A percentile compares a stretch with the other conserved stretches of the same genome.
These are phyloP conservation scores for Clamator glandarius DNA, from an alignment of 2,797 vertebrate genomes.

Conservation along the genomic window DNA sequence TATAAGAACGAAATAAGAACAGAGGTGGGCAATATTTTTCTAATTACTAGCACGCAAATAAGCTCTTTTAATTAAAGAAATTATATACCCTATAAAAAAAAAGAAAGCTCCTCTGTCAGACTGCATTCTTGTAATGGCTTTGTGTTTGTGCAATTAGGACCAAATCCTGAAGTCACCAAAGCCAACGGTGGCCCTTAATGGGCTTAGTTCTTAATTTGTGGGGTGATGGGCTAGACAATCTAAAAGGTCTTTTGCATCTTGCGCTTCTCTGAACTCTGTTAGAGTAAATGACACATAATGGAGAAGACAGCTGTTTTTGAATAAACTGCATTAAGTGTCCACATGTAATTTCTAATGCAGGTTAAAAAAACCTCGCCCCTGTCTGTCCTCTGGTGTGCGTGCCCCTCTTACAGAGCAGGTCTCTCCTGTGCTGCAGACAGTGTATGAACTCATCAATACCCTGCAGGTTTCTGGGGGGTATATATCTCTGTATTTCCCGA, in stretches of 20 bases:
- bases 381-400: neutral
- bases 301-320: conserved; percentile 47
- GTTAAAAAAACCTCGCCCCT: neutral
- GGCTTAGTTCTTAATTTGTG: conserved; percentile 65
- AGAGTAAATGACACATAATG: conserved; percentile 19
- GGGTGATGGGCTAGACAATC: conserved; percentile 52
- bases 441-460: neutral
- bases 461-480: conserved; percentile 12
- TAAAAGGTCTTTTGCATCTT: conserved; percentile 28
- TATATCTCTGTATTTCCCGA: neutral
- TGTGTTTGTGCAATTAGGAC: conserved; percentile 48
- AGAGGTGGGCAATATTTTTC: conserved; percentile 22
- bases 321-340: conserved; percentile 48
- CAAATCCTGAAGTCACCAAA: conserved; percentile 33
- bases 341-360: conserved; percentile 11
- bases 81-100: neutral
- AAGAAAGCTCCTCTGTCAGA: conserved; percentile 7
- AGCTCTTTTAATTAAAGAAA: conserved; percentile 54
- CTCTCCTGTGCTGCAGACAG: neutral
- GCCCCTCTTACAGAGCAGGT: conserved; percentile 1
- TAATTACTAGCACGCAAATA: conserved; percentile 47
- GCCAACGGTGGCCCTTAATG: conserved; percentile 49
- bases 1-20: neutral
- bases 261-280: neutral
- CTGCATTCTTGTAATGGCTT: conserved; percentile 21